Conservation (phyloP, 2,888 invertebrate species). For the Biston stratarius region DNA sequence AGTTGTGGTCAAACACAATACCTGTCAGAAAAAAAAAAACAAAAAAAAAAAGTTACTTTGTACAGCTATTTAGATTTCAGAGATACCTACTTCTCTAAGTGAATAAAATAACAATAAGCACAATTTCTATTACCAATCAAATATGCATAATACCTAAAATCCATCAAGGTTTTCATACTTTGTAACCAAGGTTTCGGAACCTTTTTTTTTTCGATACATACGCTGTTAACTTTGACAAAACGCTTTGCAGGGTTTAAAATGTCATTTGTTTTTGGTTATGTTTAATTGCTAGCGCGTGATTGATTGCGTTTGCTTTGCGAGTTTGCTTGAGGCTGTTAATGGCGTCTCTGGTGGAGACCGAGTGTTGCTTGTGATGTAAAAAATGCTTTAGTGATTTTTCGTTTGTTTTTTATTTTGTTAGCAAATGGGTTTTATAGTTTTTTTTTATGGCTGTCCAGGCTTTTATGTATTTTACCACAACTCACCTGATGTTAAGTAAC, state of each 20-base stretch:
- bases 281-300: conserved; percentile 44
- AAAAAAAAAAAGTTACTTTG: too few species aligned
- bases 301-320: conserved; percentile 39
- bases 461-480: too few species aligned
- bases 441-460: too few species aligned
- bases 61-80: too few species aligned
- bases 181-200: conserved; percentile 42
- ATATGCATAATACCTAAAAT: background rate
- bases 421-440: background rate
- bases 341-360: background rate
- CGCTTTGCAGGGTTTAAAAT: conserved; percentile 65
- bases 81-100: too few species aligned
- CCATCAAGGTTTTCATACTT: conserved; percentile 58
- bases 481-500: too few species aligned
- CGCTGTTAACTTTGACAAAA: conserved; percentile 66
- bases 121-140: too few species aligned
- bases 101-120: too few species aligned
- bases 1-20: too few species aligned
- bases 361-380: background rate
- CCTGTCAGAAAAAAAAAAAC: too few species aligned
- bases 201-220: conserved; percentile 56
- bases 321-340: conserved; percentile 34
- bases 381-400: too few species aligned
- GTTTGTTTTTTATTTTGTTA: background rate
- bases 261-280: conserved; percentile 54